Evolutionary conservation across 2,113 vertebrate genomes (phyloP).

Genomic region (Cacatua alba): DNA sequence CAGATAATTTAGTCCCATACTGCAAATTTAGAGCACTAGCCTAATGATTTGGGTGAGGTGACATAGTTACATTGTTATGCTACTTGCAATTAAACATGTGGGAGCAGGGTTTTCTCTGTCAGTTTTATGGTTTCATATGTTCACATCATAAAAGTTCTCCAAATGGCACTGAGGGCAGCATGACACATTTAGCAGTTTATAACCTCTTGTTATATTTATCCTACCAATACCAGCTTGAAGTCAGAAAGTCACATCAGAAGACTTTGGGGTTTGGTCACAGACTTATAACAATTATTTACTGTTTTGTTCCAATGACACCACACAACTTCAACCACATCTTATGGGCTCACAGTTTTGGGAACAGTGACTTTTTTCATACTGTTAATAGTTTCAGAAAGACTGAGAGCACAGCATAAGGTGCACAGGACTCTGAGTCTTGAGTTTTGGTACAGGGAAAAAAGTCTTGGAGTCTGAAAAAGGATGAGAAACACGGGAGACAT

Average conservation of each 20-base stretch:
- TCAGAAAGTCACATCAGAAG: not conserved
- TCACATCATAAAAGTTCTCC: not conserved
- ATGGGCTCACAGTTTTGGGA: not conserved
- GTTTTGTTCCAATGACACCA: not conserved
- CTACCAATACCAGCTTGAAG: not conserved
- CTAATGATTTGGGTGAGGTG: not conserved
- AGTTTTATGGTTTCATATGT: conserved; percentile 25
- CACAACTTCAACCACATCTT: not conserved
- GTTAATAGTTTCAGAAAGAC: not conserved
- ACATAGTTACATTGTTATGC: not conserved
- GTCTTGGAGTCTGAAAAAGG: not conserved
- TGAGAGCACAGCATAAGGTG: not conserved
- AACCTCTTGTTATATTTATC: not conserved
- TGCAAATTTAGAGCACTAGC: not conserved
- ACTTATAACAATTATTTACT: not conserved
- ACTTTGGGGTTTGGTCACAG: not conserved
- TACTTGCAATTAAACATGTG: not conserved
- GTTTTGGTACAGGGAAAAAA: not conserved
- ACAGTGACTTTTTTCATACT: not conserved
- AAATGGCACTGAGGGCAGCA: conserved; percentile 13
- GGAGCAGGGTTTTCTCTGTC: not conserved
- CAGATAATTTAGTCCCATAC: not conserved
- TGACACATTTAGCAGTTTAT: conserved; percentile 6
- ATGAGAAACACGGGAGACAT: not conserved
- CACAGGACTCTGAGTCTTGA: rapidly evolving